Percentiles rank a stretch among this genome's conserved stretches.
Conservation (phyloP, 1,140 invertebrate genomes). For the Melitaea cinxia region DNA sequence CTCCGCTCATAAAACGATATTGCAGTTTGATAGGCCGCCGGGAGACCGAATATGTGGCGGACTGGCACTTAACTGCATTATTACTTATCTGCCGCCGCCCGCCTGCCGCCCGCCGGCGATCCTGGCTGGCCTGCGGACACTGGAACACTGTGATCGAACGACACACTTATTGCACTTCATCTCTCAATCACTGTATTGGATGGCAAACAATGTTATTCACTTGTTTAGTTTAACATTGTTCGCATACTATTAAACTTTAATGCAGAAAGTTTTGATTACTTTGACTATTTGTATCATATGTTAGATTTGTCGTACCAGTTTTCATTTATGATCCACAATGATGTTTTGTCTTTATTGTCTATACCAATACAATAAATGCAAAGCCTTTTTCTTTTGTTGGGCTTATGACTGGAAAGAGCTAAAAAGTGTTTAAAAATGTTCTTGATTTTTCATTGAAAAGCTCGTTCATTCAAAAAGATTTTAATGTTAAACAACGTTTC, state of each 20-base stretch:
- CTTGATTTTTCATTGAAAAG: too few relatives aligned
- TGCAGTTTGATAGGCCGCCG: conserved; percentile 56
- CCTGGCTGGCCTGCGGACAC: conserved; percentile 28
- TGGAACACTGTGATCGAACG: conserved; percentile 28
- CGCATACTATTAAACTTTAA: neutral
- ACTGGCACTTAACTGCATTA: conserved; percentile 53
- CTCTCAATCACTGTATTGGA: conserved; percentile 40
- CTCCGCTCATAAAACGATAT: conserved; percentile 54
- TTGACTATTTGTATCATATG: too few relatives aligned
- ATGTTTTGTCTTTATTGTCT: too few relatives aligned
- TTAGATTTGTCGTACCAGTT: too few relatives aligned
- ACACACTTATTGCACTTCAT: conserved; percentile 46
- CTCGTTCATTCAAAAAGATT: too few relatives aligned
- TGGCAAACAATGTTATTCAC: conserved; percentile 17
- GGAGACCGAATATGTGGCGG: conserved; percentile 43
- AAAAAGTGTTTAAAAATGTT: too few relatives aligned
- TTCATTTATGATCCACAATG: too few relatives aligned
- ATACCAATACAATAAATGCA: too few relatives aligned
- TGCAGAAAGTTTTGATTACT: neutral
- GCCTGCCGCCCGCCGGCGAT: conserved; percentile 29
- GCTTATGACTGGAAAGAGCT: too few relatives aligned
- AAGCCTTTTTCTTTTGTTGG: too few relatives aligned
- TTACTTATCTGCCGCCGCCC: conserved; percentile 46
- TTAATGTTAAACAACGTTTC: too few relatives aligned
- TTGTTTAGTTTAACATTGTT: neutral